Base-by-base conservation (phyloP, 2,888 invertebrate genomes). In the Bedellia somnulentella region DNA sequence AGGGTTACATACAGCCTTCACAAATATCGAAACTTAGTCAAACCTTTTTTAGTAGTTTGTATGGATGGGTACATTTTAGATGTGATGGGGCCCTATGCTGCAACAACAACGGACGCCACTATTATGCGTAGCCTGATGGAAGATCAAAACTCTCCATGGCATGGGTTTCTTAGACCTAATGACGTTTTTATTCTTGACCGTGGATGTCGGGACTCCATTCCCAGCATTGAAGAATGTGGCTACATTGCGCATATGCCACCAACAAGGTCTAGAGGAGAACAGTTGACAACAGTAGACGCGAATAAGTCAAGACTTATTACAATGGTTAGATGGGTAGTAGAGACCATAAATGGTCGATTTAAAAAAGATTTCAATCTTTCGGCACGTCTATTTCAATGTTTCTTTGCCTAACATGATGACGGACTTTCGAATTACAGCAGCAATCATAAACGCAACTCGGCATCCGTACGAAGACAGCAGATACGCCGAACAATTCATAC, bases 131-230 rank as follows among this genome's bases (percentile, higher is more conserved):
- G 17, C 10, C 10, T 21, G 15, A 14, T 17, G 16, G 5, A 32
- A 24, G 27, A 31, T 17, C 15, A 27, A 8, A 14, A 15, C n/a
- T 9, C 9, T 11, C 5, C 16, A 10, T 17, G 5, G 6, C 27
- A 17, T 17, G 11, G 17, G 10, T 27, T 27, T 27, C 12, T 27
- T 14, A 28, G 32, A 32, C 5, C 22, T 18, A 34, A 32, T 13
- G 38, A 40, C 24, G 32, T 35, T n/a, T 40, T 39, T 21, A 35
- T 41, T 24, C 31, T 38, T 12, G 38, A 38, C 27, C 28, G 41
- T 24, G 37, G 37, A n/a, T 38, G 38, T 27, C 30, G 34, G 9
- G 36, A 39, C 25, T 18, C 33, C 6, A 24, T 39, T 15, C 15
- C 29, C 12, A n/a, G 6, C 22, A 13, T 27, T 17, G 29, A 38